Base-by-base conservation (phyloP, 2,888 invertebrate genomes). In the Lasioglossum zephyrum region DNA sequence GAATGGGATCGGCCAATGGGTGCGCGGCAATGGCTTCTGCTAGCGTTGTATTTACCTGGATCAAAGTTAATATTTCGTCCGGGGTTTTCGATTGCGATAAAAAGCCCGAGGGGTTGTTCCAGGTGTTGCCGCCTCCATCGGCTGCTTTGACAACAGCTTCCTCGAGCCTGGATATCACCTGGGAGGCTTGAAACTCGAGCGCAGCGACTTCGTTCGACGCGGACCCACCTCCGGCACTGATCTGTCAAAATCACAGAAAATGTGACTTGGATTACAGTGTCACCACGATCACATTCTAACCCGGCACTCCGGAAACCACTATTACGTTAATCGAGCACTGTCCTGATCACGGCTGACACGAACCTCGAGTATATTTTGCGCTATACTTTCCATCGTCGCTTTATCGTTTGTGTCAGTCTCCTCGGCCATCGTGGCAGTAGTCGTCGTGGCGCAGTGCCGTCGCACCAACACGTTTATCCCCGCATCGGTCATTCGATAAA, bases 161-260 rank as follows among this genome's bases (percentile, higher is more conserved):
- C 94, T 97, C 97, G 86, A 97, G 94, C 66, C 97, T 96, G 83
- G 96, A 97, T 79, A 97, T 96, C 90, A 97, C 97, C 94, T 97
- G 97, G 5, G 97, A 97, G 77, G 97, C 97, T 95, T 97, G 97
- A 95, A 97, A 96, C 94, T 97, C 97, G 91, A 97, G 91, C 73
- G 94, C 94, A 73, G 92, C 93, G 36, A 95, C 92, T 82, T 94
- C 93, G 88, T 91, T 94, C 73, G 87, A 79, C 79, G 90, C 79
- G 72, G 87, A 82, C 60, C 86, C 89, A 57, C 81, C 89, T 86
- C 88, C 89, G 87, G 88, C 87, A 91, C 93, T 93, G 93, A 94
- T 92, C 95, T 95, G 95, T 95, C 94, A 95, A 94, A 94, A 93
- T 91, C 86, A 86, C 77, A 84, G 82, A 81, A 79, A 89, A 86